Conservation (phyloP, 2,888 invertebrate species). For the Deilephila porcellus region DNA sequence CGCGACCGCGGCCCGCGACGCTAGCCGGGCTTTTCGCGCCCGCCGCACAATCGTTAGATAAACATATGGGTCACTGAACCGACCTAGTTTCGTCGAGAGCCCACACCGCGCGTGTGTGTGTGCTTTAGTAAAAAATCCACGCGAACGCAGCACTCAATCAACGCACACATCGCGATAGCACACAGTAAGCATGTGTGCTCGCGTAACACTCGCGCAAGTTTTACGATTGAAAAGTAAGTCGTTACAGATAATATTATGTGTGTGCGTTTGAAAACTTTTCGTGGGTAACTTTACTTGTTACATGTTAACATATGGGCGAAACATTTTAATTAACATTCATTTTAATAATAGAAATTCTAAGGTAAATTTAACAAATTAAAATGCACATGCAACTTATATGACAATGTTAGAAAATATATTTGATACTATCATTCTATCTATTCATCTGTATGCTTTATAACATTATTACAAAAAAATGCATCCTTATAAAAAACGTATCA, state of each 20-base stretch:
- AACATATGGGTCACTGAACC: conserved; percentile 85
- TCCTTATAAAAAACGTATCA: no score
- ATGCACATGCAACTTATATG: no score
- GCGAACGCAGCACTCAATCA: conserved; percentile 56
- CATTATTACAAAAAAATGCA: no score
- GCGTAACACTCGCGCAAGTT: conserved; percentile 45
- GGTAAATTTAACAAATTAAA: no score
- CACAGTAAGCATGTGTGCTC: conserved; percentile 38
- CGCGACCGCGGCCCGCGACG: conserved; percentile 52
- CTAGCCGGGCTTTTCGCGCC: conserved; percentile 63
- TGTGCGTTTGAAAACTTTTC: background rate
- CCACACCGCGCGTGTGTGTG: conserved; percentile 59
- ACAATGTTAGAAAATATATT: no score
- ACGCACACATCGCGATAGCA: conserved; percentile 48
- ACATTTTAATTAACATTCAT: no score
- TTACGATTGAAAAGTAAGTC: conserved; percentile 24
- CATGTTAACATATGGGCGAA: no score
- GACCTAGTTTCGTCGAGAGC: conserved; percentile 76
- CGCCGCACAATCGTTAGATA: conserved; percentile 80
- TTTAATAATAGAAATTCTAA: no score
- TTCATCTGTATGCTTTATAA: no score
- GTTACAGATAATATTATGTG: background rate
- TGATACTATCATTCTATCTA: no score
- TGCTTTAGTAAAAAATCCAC: conserved; percentile 71
- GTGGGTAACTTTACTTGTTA: no score